phyloP scores from a whole-genome alignment of 1,140 invertebrate genomes.

The Periplaneta americana region DNA sequence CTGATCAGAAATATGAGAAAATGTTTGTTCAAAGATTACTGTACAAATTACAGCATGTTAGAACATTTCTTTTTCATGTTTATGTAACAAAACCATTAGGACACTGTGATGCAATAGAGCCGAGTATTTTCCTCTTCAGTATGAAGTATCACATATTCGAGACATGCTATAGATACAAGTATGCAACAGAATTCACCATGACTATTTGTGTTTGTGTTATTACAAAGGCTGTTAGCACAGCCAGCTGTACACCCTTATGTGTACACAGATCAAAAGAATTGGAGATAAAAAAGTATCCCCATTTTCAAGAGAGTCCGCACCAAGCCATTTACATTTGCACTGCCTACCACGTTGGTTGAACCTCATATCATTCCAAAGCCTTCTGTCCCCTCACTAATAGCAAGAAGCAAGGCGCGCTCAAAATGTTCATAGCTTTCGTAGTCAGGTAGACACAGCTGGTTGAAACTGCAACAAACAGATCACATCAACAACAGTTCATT shows the following conservation, averaged over 20 bases:
- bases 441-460: conserved; percentile 91
- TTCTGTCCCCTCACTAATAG: conserved; percentile 92
- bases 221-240: not conserved
- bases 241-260: not conserved
- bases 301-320: not conserved
- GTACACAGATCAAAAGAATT: not conserved
- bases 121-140: too few relatives aligned
- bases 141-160: not conserved
- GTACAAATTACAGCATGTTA: too few relatives aligned
- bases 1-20: too few relatives aligned
- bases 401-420: conserved; percentile 80
- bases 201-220: not conserved
- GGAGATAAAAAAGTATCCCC: not conserved
- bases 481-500: too few relatives aligned
- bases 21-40: too few relatives aligned
- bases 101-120: too few relatives aligned
- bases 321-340: not conserved
- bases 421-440: conserved; percentile 93
- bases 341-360: not conserved
- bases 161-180: not conserved
- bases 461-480: conserved; percentile 67
- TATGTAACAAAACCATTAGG: too few relatives aligned
- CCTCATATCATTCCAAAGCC: conserved; percentile 88
- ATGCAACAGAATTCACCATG: not conserved
- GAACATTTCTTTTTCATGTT: too few relatives aligned